Base-by-base conservation (phyloP, 2,113 vertebrate genomes). In the Tor tambroides region DNA sequence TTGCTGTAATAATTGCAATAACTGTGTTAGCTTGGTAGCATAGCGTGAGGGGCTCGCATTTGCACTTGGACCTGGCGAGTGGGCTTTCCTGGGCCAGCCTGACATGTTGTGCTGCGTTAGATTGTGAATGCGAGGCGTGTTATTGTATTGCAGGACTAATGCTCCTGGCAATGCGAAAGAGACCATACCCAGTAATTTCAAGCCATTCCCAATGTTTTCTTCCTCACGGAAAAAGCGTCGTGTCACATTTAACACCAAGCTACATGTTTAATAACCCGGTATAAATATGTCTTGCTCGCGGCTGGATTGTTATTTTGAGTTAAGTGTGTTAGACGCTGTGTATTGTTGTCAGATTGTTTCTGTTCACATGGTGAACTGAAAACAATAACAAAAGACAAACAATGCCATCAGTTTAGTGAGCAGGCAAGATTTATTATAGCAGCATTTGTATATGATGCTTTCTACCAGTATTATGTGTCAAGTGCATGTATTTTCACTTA, bases 11-110 rank as follows among this genome's bases (percentile, higher is more conserved):
- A 54, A 75, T 21, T 87, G 82, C 41, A 63, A 61, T 28, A 86
- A 88, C 51, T 86, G 46, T 77, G 88, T 82, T 90, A 90, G 88
- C 88, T 32, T 86, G 86, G 78, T 90, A 90, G 89, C 89, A 88
- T 88, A 63, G 87, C 28, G 74, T n/a, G 38, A 71, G 82, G 61
- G 77, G 14, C 83, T 67, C 81, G 30, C 1, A 32, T 61, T 38
- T 86, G 14, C 28, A 86, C 72, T 86, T 86, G 82, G 80, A 84
- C 46, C 14, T n/a, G 71, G 15, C 35, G 30, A 56, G n/a, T 30
- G 46, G 49, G 46, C 38, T 72, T 65, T 71, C 71, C 41, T 69
- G 80, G 80, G 59, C 80, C 80, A 51, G 28, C 54, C 19, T 38
- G 43, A 46, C 85, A 46, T 14, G 32, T 26, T 32, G 32, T 76